Evolutionary conservation across 2,113 vertebrate species (phyloP), one percentile per base, ranked within the genome.

Genomic region (Rhinopomastus cyanomelas): DNA sequence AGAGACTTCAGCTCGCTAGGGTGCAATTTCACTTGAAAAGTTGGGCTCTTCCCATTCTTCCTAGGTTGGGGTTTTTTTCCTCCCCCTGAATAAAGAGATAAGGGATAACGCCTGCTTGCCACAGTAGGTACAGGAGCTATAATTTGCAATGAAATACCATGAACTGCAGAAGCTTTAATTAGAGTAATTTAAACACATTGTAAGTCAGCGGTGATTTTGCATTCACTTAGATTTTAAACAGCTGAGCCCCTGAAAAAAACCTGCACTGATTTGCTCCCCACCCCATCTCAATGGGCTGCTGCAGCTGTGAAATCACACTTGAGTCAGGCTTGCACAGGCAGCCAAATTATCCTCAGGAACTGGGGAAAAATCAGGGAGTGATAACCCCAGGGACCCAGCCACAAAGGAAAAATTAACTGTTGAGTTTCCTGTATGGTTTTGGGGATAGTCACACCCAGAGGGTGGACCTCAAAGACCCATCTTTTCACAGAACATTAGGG

Each of bases 191-290:
- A 93, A 96, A 96, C 91, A 97, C 93, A 97, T 95, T 97, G 96
- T 97, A 97, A 95, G 95, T 97, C 94, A 96, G 94, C 96, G 94
- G 84, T 95, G 96, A 97, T 96, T 97, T 96, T 95, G 95, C 92
- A 97, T 97, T 97, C 96, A 97, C n/a, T 96, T 85, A 30, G 86
- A 85, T 95, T 97, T 97, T 94, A 97, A 97, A 97, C 94, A 97
- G 97, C 97, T 97, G 97, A 97, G 95, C 84, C 92, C 95, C 90
- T 85, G 81, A 95, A 92, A 96, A 96, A 96, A 97, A 95, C 48
- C 59, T 11, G 78, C 22, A 6, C 59, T 87, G 92, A 95, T 95
- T 96, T 95, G 92, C 93, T 97, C 92, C 90, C 94, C 80, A 87
- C 71, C 90, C 95, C 93, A 89, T 90, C 96, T 96, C 95, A 96